Evolutionary conservation across 1,140 invertebrate genomes (phyloP).

Genomic region (Wasmannia auropunctata): DNA sequence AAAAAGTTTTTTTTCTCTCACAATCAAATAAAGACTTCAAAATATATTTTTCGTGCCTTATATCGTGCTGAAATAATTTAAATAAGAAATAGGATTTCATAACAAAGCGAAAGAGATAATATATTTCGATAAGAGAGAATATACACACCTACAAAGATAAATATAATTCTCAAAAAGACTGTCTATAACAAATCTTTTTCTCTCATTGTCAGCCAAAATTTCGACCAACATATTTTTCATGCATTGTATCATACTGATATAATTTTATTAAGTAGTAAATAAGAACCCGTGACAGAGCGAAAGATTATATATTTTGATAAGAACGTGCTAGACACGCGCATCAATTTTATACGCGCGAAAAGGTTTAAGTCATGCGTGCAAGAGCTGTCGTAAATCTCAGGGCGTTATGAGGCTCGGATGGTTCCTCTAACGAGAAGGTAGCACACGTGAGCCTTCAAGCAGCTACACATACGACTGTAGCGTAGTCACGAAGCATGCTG

Average conservation of each 20-base stretch:
- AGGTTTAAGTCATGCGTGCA: conserved; percentile 65
- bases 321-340: conserved; percentile 12
- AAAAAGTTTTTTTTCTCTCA: too few relatives aligned
- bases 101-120: too few relatives aligned
- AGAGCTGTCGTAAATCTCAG: conserved; percentile 68
- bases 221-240: not conserved
- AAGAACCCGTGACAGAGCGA: not conserved
- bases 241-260: not conserved
- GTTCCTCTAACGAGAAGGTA: conserved; percentile 62
- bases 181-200: not conserved
- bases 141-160: not conserved
- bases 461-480: conserved; percentile 7
- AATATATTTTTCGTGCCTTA: too few relatives aligned
- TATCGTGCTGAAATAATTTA: too few relatives aligned
- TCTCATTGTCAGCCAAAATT: not conserved
- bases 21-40: too few relatives aligned
- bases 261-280: not conserved
- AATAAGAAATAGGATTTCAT: too few relatives aligned
- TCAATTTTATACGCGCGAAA: conserved; percentile 55
- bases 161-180: not conserved
- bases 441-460: not conserved
- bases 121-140: too few relatives aligned
- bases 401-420: conserved; percentile 25
- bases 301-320: conserved; percentile 63
- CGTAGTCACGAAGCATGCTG: conserved; percentile 14